Percentiles rank a stretch among this genome's conserved stretches.
Conservation (phyloP, 2,888 invertebrate species). For the Ramazzottius varieornatus region DNA sequence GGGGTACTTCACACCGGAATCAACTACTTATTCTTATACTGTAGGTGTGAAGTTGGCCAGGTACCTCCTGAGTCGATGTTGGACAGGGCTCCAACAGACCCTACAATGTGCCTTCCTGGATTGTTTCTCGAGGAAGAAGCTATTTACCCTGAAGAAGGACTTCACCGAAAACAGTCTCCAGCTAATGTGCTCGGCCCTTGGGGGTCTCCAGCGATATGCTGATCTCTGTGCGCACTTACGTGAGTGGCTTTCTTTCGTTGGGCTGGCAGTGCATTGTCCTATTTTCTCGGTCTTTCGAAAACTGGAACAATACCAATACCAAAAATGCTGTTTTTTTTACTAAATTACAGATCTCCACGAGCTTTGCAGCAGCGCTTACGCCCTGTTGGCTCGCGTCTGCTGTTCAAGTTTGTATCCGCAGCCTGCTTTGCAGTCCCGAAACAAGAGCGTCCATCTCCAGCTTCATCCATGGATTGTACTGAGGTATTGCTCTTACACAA, state of each 20-base stretch:
- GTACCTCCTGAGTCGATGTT: background rate
- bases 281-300: too few species aligned
- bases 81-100: background rate
- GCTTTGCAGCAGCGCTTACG: background rate
- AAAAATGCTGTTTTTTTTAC: too few species aligned
- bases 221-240: background rate
- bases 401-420: background rate
- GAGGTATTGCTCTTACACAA: too few species aligned
- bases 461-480: slow-evolving; percentile 1
- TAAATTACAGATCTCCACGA: background rate
- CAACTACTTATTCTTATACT: background rate
- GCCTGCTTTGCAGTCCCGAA: background rate
- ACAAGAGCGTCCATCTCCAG: background rate
- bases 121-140: background rate
- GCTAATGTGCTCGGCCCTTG: background rate
- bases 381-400: background rate
- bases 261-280: background rate
- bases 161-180: background rate
- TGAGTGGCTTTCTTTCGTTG: background rate
- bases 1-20: too few species aligned
- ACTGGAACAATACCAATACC: too few species aligned
- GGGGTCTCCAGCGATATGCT: background rate
- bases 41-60: background rate
- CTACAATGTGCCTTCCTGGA: background rate
- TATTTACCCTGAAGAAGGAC: background rate